These are phyloP conservation scores for Salarias fasciatus DNA, from an alignment of 2,797 vertebrate species.

Conservation along the genomic window DNA sequence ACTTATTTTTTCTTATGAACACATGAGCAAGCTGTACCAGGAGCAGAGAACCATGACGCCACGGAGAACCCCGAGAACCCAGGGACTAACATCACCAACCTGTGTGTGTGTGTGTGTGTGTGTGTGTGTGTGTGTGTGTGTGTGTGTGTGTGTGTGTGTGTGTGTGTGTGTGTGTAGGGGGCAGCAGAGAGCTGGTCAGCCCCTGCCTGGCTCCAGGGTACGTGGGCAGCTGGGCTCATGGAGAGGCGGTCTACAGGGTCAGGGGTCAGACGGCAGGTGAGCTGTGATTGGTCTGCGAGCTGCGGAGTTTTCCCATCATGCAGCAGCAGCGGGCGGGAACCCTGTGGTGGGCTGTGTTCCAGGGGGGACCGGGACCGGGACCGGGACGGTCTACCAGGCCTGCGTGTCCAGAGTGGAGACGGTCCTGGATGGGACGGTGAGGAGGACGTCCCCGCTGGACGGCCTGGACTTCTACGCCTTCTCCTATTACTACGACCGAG, in stretches of 20 bases:
- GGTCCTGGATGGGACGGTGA: constrained; percentile 86
- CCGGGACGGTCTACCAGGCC: constrained; percentile 83
- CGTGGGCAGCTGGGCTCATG: constrained; percentile 88
- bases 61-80: too few species aligned
- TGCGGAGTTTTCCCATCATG: constrained; percentile 20
- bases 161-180: constrained; percentile 72
- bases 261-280: constrained; percentile 91
- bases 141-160: constrained; percentile 14
- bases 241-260: constrained; percentile 87
- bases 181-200: constrained; percentile 86
- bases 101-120: constrained; percentile 5
- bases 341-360: constrained; percentile 15
- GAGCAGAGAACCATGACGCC: too few species aligned
- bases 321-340: not conserved
- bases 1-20: too few species aligned
- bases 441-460: constrained; percentile 78
- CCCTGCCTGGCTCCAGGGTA: constrained; percentile 88
- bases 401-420: constrained; percentile 87
- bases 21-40: too few species aligned
- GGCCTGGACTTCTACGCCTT: constrained; percentile 90
- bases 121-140: constrained; percentile 5
- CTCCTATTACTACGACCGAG: constrained; percentile 93
- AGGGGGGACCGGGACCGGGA: too few species aligned
- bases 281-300: not conserved
- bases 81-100: constrained; percentile 80